Evolutionary conservation across 2,797 vertebrate genomes (phyloP), one percentile per base, ranked within the genome.

Genomic region (Moxostoma hubbsi): DNA sequence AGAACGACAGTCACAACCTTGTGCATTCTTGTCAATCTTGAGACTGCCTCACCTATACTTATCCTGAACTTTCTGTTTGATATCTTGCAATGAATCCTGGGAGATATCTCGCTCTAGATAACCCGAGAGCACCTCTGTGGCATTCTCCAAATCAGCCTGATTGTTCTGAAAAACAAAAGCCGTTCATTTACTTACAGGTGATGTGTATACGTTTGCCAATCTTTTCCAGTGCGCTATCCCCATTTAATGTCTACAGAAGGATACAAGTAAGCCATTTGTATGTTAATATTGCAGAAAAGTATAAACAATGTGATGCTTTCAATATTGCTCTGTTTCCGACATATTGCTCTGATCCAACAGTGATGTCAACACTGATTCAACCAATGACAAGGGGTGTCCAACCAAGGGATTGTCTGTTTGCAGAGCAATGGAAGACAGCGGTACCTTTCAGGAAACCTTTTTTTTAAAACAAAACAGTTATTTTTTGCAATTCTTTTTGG

Each of bases 51-150:
- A 99, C 98, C 98, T 99, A 95, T 99, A 99, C 91, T 99, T 99
- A 93, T 99, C 98, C 95, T 99, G 98, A 85, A 99, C 98, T 96
- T 99, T 99, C 94, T 99, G 98, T 93, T 99, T 99, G 92, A 99
- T 99, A 90, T 99, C 98, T 90, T 99, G 98, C 93, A 99, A 95
- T 43, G 97, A 99, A 92, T 99, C 98, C 95, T 99, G 98, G 90
- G 98, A 99, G 91, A 99, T 99, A 93, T 99, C 98, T 88, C 98
- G 92, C 91, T 99, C 98, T 86, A 99, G 95, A 94, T 99, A 99
- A 86, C 98, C 98, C 85, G 98, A 99, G 91, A 99, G 94, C 87
- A 98, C 96, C 94, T 99, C 98, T 85, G 98, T 99, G 90, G 98
- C 98, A 85, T 99, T 99, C 94, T 99, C 98, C 94, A 99, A 91